Evolutionary conservation across 2,113 vertebrate species (phyloP), one percentile per base, ranked within the genome.

Genomic region (Python bivittatus): DNA sequence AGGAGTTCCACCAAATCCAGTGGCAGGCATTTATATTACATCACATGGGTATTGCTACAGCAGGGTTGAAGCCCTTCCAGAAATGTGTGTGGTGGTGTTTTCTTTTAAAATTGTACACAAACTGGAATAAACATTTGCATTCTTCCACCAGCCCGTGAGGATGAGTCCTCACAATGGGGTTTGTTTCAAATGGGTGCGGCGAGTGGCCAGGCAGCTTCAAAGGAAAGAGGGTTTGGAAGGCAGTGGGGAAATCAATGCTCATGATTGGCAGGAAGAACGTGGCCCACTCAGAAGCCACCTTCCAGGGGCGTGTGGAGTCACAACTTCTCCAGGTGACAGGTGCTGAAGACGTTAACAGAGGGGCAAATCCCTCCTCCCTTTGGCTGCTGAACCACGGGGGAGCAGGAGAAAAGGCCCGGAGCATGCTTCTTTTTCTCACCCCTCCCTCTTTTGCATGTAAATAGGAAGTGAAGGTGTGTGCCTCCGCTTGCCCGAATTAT

Each of bases 261-360:
- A 92, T 91, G 29, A 2, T 48, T 11, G 85, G 33, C 90, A 86
- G 72, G 94, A 94, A 92, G 94, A 64, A 93, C 0, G 52, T 25
- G 53, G 96, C 91, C 91, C 91, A 86, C 91, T 17, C 91, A 85
- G 94, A 94, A 91, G 85, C 22, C 9, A 0, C 1, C 85, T 93
- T 96, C 93, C 61, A 38, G 33, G 94, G 93, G 58, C 72, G 9
- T 23, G 79, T 48, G 84, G 92, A 95, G 92, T 90, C 91, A 79
- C 95, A 64, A 0, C 91, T 90, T 93, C 92, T 91, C 89, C 96
- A 94, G 96, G 96, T 94, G 97, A 95, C 96, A 96, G 96, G 95
- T 97, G 97, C 94, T 93, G 90, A 88, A 60, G 72, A 92, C 83
- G 91, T 53, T 79, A 33, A 44, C 89, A 79, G 44, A 60, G 56